Base-by-base conservation (phyloP, 2,888 invertebrate species). In the Acronicta aceris region DNA sequence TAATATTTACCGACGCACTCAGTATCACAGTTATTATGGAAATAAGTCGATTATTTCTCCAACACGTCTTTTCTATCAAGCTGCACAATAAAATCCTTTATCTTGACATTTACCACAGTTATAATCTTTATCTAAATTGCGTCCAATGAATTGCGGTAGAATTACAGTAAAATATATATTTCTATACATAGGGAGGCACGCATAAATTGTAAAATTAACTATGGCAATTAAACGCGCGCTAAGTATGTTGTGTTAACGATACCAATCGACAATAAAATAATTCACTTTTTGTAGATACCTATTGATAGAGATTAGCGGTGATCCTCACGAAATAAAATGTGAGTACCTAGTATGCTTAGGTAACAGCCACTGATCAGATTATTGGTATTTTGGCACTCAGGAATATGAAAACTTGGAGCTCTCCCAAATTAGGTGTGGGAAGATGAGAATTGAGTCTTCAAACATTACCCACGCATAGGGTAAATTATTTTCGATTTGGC, bases 91-190 rank as follows among this genome's bases (percentile, higher is more conserved):
- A 91, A 89, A 82, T 79, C 76, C 86, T 90, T 91, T 93, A 93
- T 93, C 92, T 88, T 77, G 76, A 69, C 81, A 81, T 79, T 84
- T 80, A 88, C 78, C 79, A 89, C 88, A 81, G 82, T 82, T 38
- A 87, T 87, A 86, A 87, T 87, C 84, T 88, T 89, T 92, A 92
- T 92, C 91, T 92, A 88, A 90, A 92, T 92, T 87, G 80, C 87
- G 78, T 83, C 82, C 76, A 78, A 74, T 81, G 77, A 86, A 89
- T 82, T 85, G 84, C 83, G 79, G 79, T 81, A 75, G 73, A 83
- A 79, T 81, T 64, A 55, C 51, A 59, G 65, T 36, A n/a, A 13
- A 36, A 38, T n/a, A 51, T 59, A 64, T 60, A 59, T 53, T 65
- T 47, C 69, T 65, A 53, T 81, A 74, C 76, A 72, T 77, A 67